Evolutionary conservation across 2,113 vertebrate genomes (phyloP).

Genomic region (Rhinopomastus cyanomelas): DNA sequence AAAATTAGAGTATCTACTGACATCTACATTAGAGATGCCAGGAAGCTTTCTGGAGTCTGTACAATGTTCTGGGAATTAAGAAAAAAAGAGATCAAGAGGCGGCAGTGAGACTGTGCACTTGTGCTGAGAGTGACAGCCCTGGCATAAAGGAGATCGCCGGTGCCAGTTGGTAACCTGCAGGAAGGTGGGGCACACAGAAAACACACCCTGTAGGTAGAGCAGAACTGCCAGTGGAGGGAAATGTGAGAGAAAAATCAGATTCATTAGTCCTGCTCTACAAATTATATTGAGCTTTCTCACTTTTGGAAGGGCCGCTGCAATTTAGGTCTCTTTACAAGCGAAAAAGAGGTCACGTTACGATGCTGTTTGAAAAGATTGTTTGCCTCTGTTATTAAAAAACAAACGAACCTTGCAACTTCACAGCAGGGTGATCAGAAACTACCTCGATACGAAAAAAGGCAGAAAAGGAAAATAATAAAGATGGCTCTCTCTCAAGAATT

Average conservation of each 20-base stretch:
- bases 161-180: background rate
- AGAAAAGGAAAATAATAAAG: background rate
- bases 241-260: background rate
- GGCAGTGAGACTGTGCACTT: background rate
- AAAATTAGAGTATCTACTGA: background rate
- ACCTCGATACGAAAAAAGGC: background rate
- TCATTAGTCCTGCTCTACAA: background rate
- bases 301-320: background rate
- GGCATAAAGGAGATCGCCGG: background rate
- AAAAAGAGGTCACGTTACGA: background rate
- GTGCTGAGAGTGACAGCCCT: background rate
- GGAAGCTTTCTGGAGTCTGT: background rate
- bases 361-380: background rate
- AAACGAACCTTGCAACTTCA: background rate
- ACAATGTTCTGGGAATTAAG: background rate
- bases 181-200: background rate
- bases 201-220: background rate
- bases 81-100: background rate
- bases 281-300: background rate
- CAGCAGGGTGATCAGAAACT: background rate
- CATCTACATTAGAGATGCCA: background rate
- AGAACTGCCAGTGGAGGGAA: background rate
- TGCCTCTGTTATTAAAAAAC: background rate
- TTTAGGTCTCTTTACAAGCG: background rate
- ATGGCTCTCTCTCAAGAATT: background rate